Evolutionary conservation across 2,888 invertebrate genomes (phyloP).

Genomic region (Nasonia oneida): DNA sequence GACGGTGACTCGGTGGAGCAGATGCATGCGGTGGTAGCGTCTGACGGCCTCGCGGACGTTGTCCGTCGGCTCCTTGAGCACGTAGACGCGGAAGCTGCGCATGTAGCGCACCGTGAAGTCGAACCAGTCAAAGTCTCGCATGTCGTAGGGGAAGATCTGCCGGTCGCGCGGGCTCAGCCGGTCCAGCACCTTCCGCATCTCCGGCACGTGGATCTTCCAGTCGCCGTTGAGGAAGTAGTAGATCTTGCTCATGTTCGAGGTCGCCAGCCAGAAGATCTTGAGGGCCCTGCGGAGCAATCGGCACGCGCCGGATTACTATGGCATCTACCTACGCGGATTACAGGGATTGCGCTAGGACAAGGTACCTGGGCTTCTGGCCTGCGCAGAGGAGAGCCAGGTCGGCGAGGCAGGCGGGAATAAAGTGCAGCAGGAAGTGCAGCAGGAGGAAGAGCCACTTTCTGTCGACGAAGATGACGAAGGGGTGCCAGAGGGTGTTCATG

Average conservation of each 20-base stretch:
- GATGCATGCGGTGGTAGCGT: background rate
- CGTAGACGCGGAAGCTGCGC: slow-evolving; percentile 62
- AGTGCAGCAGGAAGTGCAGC: slow-evolving; percentile 66
- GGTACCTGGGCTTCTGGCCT: slow-evolving; percentile 69
- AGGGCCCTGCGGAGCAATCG: slow-evolving; percentile 26
- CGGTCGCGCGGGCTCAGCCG: slow-evolving; percentile 65
- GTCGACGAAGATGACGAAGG: slow-evolving; percentile 25
- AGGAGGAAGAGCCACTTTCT: slow-evolving; percentile 58
- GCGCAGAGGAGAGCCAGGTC: slow-evolving; percentile 64
- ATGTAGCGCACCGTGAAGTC: slow-evolving; percentile 56
- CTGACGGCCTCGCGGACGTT: slow-evolving; percentile 42
- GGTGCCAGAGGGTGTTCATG: slow-evolving; percentile 64
- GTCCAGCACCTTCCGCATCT: slow-evolving; percentile 65
- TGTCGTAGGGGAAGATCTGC: slow-evolving; percentile 67
- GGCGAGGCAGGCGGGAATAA: slow-evolving; percentile 66
- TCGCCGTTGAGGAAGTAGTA: slow-evolving; percentile 58
- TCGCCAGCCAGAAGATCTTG: slow-evolving; percentile 7
- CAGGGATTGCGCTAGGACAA: too few relatives aligned
- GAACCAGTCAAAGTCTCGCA: slow-evolving; percentile 67
- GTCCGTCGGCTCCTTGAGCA: slow-evolving; percentile 66
- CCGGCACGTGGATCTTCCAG: slow-evolving; percentile 65
- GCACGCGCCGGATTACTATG: too few relatives aligned
- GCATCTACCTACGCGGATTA: too few relatives aligned
- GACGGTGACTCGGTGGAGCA: background rate
- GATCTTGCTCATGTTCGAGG: background rate